phyloP scores from a whole-genome alignment of 2,888 invertebrate species.

The Phymatocera aterrima region DNA sequence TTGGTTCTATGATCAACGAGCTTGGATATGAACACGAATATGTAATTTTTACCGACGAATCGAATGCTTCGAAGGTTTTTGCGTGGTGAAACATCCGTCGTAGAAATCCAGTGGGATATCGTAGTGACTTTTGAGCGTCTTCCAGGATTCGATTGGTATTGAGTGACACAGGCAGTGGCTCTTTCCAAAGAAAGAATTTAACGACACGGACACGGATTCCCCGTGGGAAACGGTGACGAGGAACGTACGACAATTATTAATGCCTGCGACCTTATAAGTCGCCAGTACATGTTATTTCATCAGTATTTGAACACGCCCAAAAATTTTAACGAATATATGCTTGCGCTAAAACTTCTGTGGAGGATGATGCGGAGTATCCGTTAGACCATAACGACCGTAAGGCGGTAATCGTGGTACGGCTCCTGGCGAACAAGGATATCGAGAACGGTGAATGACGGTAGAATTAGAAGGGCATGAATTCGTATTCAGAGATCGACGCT shows the following conservation, averaged over 20 bases:
- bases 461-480: conserved; percentile 17
- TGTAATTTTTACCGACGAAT: background rate
- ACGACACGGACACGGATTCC: background rate
- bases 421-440: conserved; percentile 21
- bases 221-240: conserved; percentile 15
- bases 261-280: conserved; percentile 18
- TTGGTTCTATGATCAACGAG: background rate
- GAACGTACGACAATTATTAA: conserved; percentile 22
- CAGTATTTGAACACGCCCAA: conserved; percentile 16
- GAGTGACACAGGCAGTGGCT: background rate
- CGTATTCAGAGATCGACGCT: background rate
- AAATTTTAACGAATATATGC: background rate
- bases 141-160: background rate
- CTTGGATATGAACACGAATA: background rate
- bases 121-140: background rate
- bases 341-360: conserved; percentile 23
- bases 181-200: background rate
- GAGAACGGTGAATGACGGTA: background rate
- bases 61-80: background rate
- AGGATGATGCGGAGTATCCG: conserved; percentile 20
- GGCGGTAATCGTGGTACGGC: conserved; percentile 13
- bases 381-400: background rate
- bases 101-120: background rate
- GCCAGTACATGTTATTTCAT: no score
- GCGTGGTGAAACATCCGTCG: background rate